Evolutionary conservation across 2,888 invertebrate species (phyloP).

Genomic region (Apoda limacodes): DNA sequence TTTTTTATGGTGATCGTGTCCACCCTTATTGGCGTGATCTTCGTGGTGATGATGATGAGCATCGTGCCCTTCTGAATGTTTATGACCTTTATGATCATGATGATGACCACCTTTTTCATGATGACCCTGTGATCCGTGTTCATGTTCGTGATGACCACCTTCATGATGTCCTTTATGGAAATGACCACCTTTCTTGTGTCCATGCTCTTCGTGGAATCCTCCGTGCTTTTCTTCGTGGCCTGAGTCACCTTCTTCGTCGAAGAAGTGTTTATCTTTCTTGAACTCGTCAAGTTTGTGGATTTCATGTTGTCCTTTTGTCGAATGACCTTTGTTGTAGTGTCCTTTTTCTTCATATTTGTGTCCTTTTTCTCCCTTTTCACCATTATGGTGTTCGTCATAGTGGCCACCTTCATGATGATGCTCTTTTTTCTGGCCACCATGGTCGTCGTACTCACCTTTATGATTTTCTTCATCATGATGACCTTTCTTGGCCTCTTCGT

Average conservation of each 20-base stretch:
- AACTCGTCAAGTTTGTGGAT: slow-evolving; percentile 87
- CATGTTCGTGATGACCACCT: slow-evolving; percentile 79
- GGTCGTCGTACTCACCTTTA: slow-evolving; percentile 72
- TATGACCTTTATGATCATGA: slow-evolving; percentile 83
- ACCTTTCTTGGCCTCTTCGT: slow-evolving; percentile 77
- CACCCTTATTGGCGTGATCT: slow-evolving; percentile 83
- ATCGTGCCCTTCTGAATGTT: slow-evolving; percentile 81
- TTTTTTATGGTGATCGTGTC: slow-evolving; percentile 82
- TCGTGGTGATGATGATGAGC: slow-evolving; percentile 80
- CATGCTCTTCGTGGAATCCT: slow-evolving; percentile 82
- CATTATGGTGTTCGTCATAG: slow-evolving; percentile 73
- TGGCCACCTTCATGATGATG: slow-evolving; percentile 76
- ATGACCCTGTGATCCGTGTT: slow-evolving; percentile 84
- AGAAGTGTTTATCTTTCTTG: slow-evolving; percentile 89
- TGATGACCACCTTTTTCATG: slow-evolving; percentile 85
- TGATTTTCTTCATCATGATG: slow-evolving; percentile 79
- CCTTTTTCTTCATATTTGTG: slow-evolving; percentile 77
- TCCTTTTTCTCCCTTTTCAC: slow-evolving; percentile 75
- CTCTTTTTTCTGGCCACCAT: slow-evolving; percentile 72
- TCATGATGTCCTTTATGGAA: slow-evolving; percentile 86
- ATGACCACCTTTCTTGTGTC: slow-evolving; percentile 84
- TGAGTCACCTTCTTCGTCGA: slow-evolving; percentile 85
- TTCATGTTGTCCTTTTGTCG: slow-evolving; percentile 87
- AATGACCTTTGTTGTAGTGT: slow-evolving; percentile 85
- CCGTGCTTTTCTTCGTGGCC: slow-evolving; percentile 87